phyloP scores from a whole-genome alignment of 2,888 invertebrate species.

The Pyrocoelia pectoralis region DNA sequence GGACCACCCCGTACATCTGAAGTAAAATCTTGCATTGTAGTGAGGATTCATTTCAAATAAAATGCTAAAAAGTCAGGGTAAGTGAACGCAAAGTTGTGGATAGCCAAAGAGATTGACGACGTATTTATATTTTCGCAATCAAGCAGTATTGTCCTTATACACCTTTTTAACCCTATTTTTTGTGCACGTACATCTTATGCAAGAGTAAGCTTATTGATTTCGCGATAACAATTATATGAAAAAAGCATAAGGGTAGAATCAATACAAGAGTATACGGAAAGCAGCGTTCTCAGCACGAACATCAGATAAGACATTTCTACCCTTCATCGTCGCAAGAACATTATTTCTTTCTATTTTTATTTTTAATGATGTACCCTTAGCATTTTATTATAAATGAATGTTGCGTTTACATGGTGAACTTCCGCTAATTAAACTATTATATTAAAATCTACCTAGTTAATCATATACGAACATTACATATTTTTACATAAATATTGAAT shows the following conservation, averaged over 20 bases:
- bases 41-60: too few relatives aligned
- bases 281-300: constrained; percentile 54
- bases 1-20: too few relatives aligned
- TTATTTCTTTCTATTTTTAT: neutral
- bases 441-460: constrained; percentile 12
- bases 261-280: constrained; percentile 47
- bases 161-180: too few relatives aligned
- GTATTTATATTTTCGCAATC: too few relatives aligned
- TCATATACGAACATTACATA: constrained; percentile 11
- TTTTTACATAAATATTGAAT: constrained; percentile 11
- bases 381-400: constrained; percentile 3
- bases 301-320: constrained; percentile 48
- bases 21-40: too few relatives aligned
- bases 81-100: too few relatives aligned
- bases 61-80: too few relatives aligned
- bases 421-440: constrained; percentile 13
- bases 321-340: constrained; percentile 26
- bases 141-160: too few relatives aligned
- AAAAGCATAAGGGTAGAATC: constrained; percentile 51
- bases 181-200: neutral
- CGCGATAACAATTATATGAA: constrained; percentile 20
- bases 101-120: too few relatives aligned
- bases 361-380: constrained; percentile 8
- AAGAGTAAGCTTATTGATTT: neutral
- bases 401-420: constrained; percentile 6